Conservation (phyloP, 1,140 invertebrate genomes). For the Penaeus japonicus region DNA sequence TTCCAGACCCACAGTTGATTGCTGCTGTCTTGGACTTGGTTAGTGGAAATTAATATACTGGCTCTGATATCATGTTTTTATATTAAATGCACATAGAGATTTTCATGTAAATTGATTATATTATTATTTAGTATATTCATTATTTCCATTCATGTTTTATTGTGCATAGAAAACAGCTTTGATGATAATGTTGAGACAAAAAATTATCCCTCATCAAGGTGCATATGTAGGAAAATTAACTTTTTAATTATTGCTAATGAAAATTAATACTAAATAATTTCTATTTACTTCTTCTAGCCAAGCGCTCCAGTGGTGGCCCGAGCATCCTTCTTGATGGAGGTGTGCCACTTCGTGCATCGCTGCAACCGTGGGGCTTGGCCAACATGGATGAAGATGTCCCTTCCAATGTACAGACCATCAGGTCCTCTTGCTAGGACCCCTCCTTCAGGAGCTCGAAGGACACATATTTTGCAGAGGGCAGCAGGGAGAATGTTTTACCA, state of each 20-base stretch:
- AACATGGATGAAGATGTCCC: conserved; percentile 89
- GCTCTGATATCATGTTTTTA: too few species aligned
- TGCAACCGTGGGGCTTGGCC: conserved; percentile 99
- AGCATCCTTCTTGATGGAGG: conserved; percentile 91
- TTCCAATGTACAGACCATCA: conserved; percentile 66
- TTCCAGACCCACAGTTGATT: conserved; percentile 94
- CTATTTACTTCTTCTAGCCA: conserved; percentile 72
- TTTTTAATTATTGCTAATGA: too few species aligned
- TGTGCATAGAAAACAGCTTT: too few species aligned
- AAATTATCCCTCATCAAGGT: too few species aligned
- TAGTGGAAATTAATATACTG: conserved; percentile 59
- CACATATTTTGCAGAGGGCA: conserved; percentile 84
- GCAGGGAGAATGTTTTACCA: conserved; percentile 97
- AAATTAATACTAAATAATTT: background rate
- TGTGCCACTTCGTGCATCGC: conserved; percentile 93
- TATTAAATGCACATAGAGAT: too few species aligned
- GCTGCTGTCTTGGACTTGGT: conserved; percentile 96
- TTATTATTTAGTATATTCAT: too few species aligned
- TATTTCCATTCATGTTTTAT: too few species aligned
- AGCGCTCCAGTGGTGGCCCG: conserved; percentile 90
- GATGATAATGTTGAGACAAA: too few species aligned
- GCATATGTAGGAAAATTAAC: too few species aligned
- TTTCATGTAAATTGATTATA: too few species aligned
- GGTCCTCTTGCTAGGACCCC: conserved; percentile 65
- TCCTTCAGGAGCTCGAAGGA: conserved; percentile 73